Percentiles rank a stretch among this genome's conserved stretches.
phyloP scores from a whole-genome alignment of 2,888 invertebrate species.

The Geophilus truncorum region DNA sequence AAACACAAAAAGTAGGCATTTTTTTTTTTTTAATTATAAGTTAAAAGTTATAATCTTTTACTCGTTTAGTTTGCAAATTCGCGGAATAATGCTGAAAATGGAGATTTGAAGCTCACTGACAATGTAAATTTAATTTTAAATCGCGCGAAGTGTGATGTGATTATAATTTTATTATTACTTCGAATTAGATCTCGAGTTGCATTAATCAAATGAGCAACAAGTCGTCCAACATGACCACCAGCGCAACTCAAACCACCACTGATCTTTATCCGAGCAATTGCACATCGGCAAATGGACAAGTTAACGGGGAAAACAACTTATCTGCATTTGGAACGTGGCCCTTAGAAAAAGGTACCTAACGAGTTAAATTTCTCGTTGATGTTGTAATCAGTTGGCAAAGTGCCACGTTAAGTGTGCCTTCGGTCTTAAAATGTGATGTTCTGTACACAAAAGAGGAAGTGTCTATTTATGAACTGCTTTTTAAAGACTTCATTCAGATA shows the following conservation, averaged over 20 bases:
- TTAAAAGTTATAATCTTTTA: background rate
- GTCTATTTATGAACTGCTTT: background rate
- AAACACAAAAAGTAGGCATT: background rate
- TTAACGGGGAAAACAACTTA: background rate
- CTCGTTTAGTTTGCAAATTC: background rate
- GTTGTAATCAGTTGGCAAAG: background rate
- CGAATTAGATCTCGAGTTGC: background rate
- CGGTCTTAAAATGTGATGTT: background rate
- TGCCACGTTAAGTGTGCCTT: background rate
- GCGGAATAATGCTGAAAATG: background rate
- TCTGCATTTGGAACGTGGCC: slow-evolving; percentile 59
- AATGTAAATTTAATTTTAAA: background rate
- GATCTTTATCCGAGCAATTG: slow-evolving; percentile 30
- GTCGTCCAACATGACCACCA: slow-evolving; percentile 35
- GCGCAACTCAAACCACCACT: slow-evolving; percentile 36
- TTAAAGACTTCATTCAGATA: background rate
- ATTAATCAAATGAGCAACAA: background rate
- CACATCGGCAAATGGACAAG: background rate
- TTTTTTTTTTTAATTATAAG: background rate
- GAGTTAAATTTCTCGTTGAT: background rate
- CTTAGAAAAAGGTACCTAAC: slow-evolving; percentile 50
- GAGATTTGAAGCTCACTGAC: background rate
- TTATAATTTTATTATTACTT: background rate
- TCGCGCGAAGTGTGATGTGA: no score
- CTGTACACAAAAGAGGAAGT: background rate